phyloP scores from a whole-genome alignment of 2,113 vertebrate genomes.

The Eonycteris spelaea region DNA sequence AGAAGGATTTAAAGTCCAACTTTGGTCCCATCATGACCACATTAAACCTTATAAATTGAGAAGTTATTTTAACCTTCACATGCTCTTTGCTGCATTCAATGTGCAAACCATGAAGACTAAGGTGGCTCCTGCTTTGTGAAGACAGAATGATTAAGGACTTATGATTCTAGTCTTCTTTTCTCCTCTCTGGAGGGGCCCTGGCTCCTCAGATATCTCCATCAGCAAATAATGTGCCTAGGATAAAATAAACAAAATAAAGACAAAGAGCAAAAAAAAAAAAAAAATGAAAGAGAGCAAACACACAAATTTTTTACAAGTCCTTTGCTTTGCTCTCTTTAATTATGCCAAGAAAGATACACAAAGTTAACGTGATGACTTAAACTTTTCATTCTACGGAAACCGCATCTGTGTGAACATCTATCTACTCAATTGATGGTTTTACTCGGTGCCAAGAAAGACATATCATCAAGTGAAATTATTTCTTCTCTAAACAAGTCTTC shows the following conservation, averaged over 20 bases:
- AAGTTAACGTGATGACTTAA: background rate
- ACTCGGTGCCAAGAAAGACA: background rate
- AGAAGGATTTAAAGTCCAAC: background rate
- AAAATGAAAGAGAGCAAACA: background rate
- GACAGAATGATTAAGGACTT: background rate
- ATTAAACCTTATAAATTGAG: background rate
- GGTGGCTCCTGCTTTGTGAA: background rate
- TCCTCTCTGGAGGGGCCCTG: background rate
- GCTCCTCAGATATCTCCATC: background rate
- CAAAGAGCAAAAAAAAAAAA: background rate
- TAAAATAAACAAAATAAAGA: constrained; percentile 23
- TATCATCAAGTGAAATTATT: background rate
- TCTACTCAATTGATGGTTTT: background rate
- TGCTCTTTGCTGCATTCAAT: background rate
- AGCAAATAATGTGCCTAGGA: background rate
- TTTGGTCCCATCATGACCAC: background rate
- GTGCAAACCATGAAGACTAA: background rate
- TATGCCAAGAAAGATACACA: background rate
- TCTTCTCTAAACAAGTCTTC: constrained; percentile 20
- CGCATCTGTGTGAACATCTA: background rate
- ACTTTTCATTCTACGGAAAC: background rate
- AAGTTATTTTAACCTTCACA: background rate
- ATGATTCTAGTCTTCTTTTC: background rate
- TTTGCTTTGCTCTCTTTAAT: background rate
- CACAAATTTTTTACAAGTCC: background rate